Evolutionary conservation across 1,140 invertebrate species (phyloP), one percentile per base, ranked within the genome.

Genomic region (Ceratoteleas bidentatus): DNA sequence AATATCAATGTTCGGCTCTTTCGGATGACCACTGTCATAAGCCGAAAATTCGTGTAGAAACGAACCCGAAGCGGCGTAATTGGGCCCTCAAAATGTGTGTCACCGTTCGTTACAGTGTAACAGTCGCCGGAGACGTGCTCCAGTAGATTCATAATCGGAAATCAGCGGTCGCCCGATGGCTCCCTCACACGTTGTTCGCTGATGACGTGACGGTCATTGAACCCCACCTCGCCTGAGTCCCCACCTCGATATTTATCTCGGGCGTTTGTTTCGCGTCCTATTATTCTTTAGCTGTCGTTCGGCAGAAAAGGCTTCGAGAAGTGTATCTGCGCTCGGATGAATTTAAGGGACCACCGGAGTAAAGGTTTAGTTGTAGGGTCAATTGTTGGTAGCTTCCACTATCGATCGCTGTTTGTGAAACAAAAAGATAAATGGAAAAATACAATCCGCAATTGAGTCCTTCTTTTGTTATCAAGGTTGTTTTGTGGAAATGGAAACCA

Each of bases 201-300:
- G 88, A 88, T 90, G 89, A 90, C 87, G 88, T 90, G 89, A 91
- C 88, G 90, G 90, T 90, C 90, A 89, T 70, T 90, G 90, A 91
- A 87, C 89, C 85, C 88, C 86, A 82, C 74, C 74, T 60, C 64
- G 62, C 66, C 4, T 24, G 24, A 24, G 56, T 45, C 58, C 65
- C 38, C 72, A 32, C 73, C 68, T 64, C 33, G 45, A 70, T 62
- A 74, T 74, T 72, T 74, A 72, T 68, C 58, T 73, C 62, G n/a
- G 43, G 56, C 74, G 49, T 68, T 61, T 68, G 49, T 78, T 53
- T 56, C 9, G 66, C 70, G 68, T 61, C 36, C 60, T 16, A 53
- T 52, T 32, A 61, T 61, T 50, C 13, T 61, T 60, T 5, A 14
- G 24, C 24, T 24, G 24, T 24, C 24, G 24, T 24, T 24, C 24